Evolutionary conservation across 2,888 invertebrate species (phyloP).

Genomic region (Cephonodes hylas): DNA sequence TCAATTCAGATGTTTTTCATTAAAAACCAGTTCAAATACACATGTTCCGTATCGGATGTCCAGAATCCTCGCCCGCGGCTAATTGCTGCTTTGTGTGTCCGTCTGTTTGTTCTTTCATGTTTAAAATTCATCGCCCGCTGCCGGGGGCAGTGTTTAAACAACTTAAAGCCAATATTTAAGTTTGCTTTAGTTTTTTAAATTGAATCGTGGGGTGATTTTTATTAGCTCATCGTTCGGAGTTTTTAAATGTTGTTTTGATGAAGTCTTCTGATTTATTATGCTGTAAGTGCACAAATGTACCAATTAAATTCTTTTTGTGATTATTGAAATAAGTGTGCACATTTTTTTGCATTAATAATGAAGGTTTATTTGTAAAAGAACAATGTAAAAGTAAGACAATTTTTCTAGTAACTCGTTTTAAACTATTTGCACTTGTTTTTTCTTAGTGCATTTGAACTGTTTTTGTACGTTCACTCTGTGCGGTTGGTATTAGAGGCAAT

Average conservation of each 20-base stretch:
- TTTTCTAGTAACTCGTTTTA: too few relatives aligned
- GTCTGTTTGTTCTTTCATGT: constrained; percentile 51
- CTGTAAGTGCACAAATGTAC: not conserved
- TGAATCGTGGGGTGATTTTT: constrained; percentile 36
- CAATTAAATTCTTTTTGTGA: too few relatives aligned
- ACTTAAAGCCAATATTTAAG: constrained; percentile 61
- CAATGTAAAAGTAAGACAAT: too few relatives aligned
- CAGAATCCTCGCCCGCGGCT: constrained; percentile 57
- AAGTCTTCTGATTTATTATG: not conserved
- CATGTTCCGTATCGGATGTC: constrained; percentile 46
- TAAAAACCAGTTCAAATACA: constrained; percentile 38
- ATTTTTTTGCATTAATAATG: too few relatives aligned
- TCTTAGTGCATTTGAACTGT: too few relatives aligned
- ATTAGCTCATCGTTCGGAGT: constrained; percentile 23
- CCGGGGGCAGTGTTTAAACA: constrained; percentile 56
- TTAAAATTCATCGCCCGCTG: constrained; percentile 56
- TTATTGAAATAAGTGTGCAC: too few relatives aligned
- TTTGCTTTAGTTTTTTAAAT: constrained; percentile 64
- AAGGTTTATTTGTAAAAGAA: too few relatives aligned
- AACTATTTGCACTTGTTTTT: too few relatives aligned
- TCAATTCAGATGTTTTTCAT: constrained; percentile 9
- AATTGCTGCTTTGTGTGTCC: constrained; percentile 59
- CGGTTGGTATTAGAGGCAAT: too few relatives aligned
- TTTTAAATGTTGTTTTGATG: constrained; percentile 32
- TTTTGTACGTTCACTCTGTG: too few relatives aligned